Percentiles rank a stretch among this genome's conserved stretches.
These are phyloP conservation scores for Drosophila yooni DNA, from an alignment of 2,888 invertebrate species.

Conservation along the genomic window DNA sequence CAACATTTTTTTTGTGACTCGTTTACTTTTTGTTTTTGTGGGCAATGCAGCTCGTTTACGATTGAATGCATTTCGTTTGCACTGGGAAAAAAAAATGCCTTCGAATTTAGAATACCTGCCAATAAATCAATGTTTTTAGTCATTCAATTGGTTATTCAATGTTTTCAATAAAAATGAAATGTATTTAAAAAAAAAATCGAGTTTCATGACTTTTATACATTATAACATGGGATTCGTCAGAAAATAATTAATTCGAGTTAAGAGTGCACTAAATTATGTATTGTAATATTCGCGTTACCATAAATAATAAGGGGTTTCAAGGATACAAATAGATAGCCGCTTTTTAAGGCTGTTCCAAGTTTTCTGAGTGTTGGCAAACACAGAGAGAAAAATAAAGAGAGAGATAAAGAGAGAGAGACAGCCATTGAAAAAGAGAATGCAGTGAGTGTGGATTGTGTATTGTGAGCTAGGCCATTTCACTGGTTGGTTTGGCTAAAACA, in stretches of 20 bases:
- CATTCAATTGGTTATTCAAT: not conserved
- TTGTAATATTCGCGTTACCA: not conserved
- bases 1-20: constrained; percentile 32
- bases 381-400: not conserved
- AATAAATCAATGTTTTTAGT: not conserved
- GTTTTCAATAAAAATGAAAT: not conserved
- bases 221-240: not conserved
- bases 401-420: not conserved
- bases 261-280: not conserved
- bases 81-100: not conserved
- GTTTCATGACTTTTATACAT: not conserved
- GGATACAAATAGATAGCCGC: not conserved
- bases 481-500: constrained; percentile 68
- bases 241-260: not conserved
- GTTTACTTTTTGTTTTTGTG: constrained; percentile 58
- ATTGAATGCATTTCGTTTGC: constrained; percentile 63
- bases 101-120: not conserved
- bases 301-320: not conserved
- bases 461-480: constrained; percentile 43
- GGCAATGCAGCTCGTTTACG: constrained; percentile 73
- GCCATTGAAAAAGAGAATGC: not conserved
- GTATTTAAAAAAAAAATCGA: not conserved
- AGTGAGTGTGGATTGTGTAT: constrained; percentile 11
- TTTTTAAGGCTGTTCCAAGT: not conserved
- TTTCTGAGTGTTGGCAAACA: not conserved